A percentile compares a stretch with the other conserved stretches of the same genome.
Evolutionary conservation across 2,888 invertebrate species (phyloP).

Genomic region (Dastarcus helophoroides): DNA sequence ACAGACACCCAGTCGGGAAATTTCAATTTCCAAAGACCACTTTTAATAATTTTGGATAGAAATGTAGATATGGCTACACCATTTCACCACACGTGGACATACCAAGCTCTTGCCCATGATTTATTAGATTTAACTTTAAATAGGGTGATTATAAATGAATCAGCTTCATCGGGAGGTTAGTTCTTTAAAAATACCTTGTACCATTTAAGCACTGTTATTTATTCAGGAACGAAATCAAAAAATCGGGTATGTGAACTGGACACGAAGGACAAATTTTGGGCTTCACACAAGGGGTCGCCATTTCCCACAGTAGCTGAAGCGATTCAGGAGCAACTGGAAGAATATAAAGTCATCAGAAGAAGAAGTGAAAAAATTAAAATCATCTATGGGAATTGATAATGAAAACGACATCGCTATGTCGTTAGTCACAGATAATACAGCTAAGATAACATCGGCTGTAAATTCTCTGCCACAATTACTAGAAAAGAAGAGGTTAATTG

Average conservation of each 20-base stretch:
- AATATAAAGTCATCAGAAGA: slow-evolving; percentile 84
- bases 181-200: slow-evolving; percentile 3
- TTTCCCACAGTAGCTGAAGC: slow-evolving; percentile 95
- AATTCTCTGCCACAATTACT: slow-evolving; percentile 92
- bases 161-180: slow-evolving; percentile 26
- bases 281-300: slow-evolving; percentile 84
- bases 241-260: slow-evolving; percentile 85
- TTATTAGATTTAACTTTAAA: slow-evolving; percentile 86
- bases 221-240: slow-evolving; percentile 56
- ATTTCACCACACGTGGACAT: slow-evolving; percentile 99
- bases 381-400: slow-evolving; percentile 86
- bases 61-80: slow-evolving; percentile 96
- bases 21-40: slow-evolving; percentile 83
- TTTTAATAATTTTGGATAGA: slow-evolving; percentile 84
- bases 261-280: slow-evolving; percentile 85
- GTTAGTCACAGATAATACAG: slow-evolving; percentile 86
- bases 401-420: slow-evolving; percentile 78
- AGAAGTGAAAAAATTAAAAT: slow-evolving; percentile 90
- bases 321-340: slow-evolving; percentile 95
- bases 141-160: slow-evolving; percentile 41
- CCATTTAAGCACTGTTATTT: background rate
- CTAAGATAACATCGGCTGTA: slow-evolving; percentile 86
- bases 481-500: slow-evolving; percentile 94
- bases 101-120: slow-evolving; percentile 96
- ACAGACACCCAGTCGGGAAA: slow-evolving; percentile 67